These are phyloP conservation scores for Lagria hirta DNA, from an alignment of 2,888 invertebrate genomes.

Conservation along the genomic window DNA sequence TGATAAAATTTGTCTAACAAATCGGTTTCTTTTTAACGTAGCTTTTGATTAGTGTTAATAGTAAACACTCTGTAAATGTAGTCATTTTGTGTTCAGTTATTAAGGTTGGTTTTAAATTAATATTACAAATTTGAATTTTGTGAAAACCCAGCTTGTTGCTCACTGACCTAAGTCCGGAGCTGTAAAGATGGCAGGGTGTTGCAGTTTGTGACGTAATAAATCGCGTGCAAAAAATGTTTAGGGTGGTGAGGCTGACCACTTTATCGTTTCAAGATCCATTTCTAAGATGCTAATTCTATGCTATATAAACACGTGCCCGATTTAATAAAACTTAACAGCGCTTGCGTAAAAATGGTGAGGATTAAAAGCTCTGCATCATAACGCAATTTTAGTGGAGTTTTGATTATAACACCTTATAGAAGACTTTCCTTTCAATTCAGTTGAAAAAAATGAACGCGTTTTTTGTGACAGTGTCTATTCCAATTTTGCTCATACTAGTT, in stretches of 20 bases:
- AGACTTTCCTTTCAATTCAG: constrained; percentile 29
- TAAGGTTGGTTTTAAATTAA: too few species aligned
- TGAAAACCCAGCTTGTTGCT: too few species aligned
- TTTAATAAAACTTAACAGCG: constrained; percentile 39
- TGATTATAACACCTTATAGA: constrained; percentile 42
- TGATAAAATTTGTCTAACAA: too few species aligned
- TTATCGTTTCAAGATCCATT: constrained; percentile 50
- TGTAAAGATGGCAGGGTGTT: too few species aligned
- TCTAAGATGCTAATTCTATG: constrained; percentile 46
- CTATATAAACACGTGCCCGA: constrained; percentile 47
- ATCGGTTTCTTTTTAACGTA: too few species aligned
- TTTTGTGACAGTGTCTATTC: constrained; percentile 57
- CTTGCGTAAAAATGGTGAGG: constrained; percentile 36
- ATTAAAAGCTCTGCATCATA: constrained; percentile 35
- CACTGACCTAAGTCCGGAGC: too few species aligned
- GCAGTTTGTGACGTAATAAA: constrained; percentile 49
- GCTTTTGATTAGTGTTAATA: too few species aligned
- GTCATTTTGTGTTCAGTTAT: too few species aligned
- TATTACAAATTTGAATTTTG: too few species aligned
- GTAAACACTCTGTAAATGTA: too few species aligned
- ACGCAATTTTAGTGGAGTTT: constrained; percentile 45
- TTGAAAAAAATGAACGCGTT: constrained; percentile 50
- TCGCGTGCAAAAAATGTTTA: constrained; percentile 47
- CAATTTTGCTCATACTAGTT: constrained; percentile 57
- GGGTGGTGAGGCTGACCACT: constrained; percentile 46